Conservation (phyloP, 2,797 vertebrate species). For the Manis crassicaudata region DNA sequence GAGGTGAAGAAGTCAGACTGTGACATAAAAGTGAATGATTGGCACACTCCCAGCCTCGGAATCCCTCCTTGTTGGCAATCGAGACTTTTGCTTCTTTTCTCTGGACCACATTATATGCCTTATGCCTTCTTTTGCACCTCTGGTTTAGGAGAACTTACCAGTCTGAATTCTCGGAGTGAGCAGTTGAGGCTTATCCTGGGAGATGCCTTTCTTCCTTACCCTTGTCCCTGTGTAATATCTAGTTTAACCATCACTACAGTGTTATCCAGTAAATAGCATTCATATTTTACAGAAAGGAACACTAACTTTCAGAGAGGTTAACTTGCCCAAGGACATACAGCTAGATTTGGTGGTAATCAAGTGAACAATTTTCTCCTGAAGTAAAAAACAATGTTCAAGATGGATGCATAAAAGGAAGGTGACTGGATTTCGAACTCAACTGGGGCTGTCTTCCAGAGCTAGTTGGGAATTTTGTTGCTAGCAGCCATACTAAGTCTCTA, state of each 20-base stretch:
- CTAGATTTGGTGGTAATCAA: background rate
- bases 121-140: background rate
- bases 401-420: background rate
- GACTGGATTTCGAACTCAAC: background rate
- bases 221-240: background rate
- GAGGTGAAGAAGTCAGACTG: background rate
- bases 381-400: constrained; percentile 9
- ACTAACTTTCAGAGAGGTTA: background rate
- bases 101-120: background rate
- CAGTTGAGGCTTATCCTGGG: background rate
- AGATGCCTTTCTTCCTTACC: background rate
- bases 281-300: background rate
- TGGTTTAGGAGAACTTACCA: background rate
- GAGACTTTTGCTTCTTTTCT: background rate
- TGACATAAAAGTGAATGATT: background rate
- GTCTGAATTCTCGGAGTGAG: background rate
- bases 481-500: background rate
- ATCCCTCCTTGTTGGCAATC: background rate
- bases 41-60: background rate
- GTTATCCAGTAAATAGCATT: background rate
- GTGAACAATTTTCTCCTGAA: background rate
- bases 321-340: background rate
- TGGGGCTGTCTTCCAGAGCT: background rate
- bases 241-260: background rate
- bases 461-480: background rate